Conservation (phyloP, 2,888 invertebrate genomes). For the Tenthredo scrophulariae region DNA sequence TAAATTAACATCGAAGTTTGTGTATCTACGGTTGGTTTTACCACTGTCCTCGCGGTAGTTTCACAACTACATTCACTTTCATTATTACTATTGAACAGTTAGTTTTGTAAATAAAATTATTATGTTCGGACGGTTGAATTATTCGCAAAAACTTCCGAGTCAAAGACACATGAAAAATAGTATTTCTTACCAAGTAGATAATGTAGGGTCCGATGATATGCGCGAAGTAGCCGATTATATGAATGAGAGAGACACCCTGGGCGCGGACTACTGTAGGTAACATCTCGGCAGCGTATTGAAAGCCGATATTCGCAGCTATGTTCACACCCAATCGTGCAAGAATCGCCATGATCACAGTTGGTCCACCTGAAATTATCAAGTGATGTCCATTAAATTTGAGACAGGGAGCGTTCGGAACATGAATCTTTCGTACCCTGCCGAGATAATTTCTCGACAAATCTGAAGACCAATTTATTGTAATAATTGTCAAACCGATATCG, state of each 20-base stretch:
- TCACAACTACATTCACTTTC: not conserved
- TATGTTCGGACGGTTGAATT: not conserved
- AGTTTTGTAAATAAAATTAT: not conserved
- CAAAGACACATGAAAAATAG: not conserved
- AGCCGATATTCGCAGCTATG: constrained; percentile 93
- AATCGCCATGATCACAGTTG: constrained; percentile 89
- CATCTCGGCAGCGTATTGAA: constrained; percentile 94
- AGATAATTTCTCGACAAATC: not conserved
- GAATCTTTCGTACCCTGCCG: not conserved
- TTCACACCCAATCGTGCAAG: constrained; percentile 92
- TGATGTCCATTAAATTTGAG: not conserved
- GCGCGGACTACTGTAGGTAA: constrained; percentile 93
- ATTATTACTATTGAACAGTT: not conserved
- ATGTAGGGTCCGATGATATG: constrained; percentile 92
- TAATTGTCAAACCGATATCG: too few species aligned
- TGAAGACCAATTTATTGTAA: not conserved
- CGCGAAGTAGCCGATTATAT: constrained; percentile 93
- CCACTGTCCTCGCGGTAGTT: not conserved
- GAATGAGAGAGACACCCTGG: constrained; percentile 92
- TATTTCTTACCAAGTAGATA: constrained; percentile 85
- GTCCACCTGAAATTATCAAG: constrained; percentile 80
- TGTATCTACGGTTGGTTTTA: not conserved
- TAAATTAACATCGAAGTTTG: not conserved
- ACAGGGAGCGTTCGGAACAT: not conserved
- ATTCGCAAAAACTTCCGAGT: not conserved